These are phyloP conservation scores for Anabas testudineus DNA, from an alignment of 2,797 vertebrate species.

Conservation along the genomic window DNA sequence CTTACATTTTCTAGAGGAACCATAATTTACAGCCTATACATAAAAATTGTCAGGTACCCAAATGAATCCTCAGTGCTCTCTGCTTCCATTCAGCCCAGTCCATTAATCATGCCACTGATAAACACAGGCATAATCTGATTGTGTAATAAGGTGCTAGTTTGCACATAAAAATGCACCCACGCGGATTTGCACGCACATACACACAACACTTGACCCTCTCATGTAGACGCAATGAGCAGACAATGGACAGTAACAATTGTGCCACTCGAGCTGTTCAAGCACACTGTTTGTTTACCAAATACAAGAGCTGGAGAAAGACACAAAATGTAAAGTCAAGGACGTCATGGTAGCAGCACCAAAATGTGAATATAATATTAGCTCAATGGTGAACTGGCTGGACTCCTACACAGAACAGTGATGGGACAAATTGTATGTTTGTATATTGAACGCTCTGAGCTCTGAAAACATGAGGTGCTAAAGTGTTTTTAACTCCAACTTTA, in stretches of 20 bases:
- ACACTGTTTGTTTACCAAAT: constrained; percentile 22
- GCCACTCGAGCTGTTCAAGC: constrained; percentile 6
- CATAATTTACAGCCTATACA: constrained; percentile 74
- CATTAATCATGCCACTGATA: constrained; percentile 78
- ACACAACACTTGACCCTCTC: constrained; percentile 23
- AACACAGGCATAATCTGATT: constrained; percentile 73
- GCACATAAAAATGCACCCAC: constrained; percentile 28
- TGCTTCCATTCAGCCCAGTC: constrained; percentile 62
- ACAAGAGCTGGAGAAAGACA: not conserved
- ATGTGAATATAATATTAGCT: constrained; percentile 5
- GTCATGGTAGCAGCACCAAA: not conserved
- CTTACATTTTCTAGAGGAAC: constrained; percentile 63
- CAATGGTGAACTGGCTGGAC: not conserved
- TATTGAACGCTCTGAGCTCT: not conserved
- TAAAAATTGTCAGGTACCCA: constrained; percentile 75
- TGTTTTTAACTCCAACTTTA: too few relatives aligned
- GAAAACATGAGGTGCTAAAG: too few relatives aligned
- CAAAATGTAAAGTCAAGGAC: constrained; percentile 37
- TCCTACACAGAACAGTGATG: not conserved
- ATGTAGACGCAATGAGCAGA: constrained; percentile 15
- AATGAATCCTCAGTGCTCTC: constrained; percentile 77
- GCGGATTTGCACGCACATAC: constrained; percentile 6
- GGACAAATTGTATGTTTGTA: not conserved
- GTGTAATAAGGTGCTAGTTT: constrained; percentile 69
- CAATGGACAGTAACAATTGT: constrained; percentile 8